These are phyloP conservation scores for Amblyopsis rosae DNA, from an alignment of 2,113 vertebrate species.

Conservation along the genomic window DNA sequence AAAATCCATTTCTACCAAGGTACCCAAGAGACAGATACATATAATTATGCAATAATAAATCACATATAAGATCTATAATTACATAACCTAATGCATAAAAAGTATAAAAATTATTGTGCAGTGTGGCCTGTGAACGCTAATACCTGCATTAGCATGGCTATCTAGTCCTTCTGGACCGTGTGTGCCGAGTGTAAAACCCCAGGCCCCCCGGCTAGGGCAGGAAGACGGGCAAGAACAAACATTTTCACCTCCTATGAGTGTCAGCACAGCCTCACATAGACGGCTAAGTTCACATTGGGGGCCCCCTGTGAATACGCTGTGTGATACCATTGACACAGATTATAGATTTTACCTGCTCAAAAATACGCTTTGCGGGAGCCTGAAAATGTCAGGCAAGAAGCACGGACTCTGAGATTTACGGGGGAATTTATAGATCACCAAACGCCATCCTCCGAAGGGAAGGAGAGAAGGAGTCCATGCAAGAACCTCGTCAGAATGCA, in stretches of 20 bases:
- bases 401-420: constrained; percentile 70
- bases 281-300: constrained; percentile 47
- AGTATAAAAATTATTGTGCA: too few species aligned
- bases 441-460: constrained; percentile 60
- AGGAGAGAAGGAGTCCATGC: constrained; percentile 38
- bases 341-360: constrained; percentile 79
- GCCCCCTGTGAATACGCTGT: constrained; percentile 63
- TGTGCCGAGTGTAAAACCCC: constrained; percentile 21
- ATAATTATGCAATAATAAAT: not conserved
- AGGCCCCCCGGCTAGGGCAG: constrained; percentile 59
- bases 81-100: not conserved
- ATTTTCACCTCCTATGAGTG: constrained; percentile 67
- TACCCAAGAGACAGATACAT: not conserved
- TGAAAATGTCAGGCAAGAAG: constrained; percentile 76
- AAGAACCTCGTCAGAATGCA: constrained; percentile 66
- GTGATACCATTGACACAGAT: constrained; percentile 79
- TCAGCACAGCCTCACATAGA: constrained; percentile 60
- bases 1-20: constrained; percentile 12
- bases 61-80: not conserved
- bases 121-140: too few species aligned
- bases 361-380: constrained; percentile 74
- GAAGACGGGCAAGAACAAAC: constrained; percentile 73
- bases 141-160: too few species aligned
- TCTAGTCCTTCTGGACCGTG: too few species aligned
- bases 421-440: constrained; percentile 76